Evolutionary conservation across 1,140 invertebrate species (phyloP).

Genomic region (Pomacea maculata): DNA sequence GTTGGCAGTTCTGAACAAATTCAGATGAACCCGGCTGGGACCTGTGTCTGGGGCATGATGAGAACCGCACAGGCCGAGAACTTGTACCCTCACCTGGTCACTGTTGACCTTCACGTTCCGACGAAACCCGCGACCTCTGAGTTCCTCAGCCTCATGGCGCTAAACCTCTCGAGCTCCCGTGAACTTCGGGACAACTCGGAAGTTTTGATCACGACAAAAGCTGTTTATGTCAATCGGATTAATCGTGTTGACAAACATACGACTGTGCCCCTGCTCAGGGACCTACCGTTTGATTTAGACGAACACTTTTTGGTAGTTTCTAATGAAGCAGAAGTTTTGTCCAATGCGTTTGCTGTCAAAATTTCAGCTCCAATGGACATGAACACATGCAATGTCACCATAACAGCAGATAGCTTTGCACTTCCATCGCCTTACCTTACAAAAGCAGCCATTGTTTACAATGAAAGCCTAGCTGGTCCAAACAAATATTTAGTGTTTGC

Average conservation of each 20-base stretch:
- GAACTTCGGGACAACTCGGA: constrained; percentile 8
- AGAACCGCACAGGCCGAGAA: constrained; percentile 17
- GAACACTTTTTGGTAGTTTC: constrained; percentile 27
- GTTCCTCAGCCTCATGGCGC: constrained; percentile 6
- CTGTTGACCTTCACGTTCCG: constrained; percentile 11
- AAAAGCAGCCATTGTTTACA: neutral
- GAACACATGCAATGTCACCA: neutral
- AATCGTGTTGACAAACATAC: constrained; percentile 8
- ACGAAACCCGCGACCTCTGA: neutral
- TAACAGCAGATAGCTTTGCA: neutral
- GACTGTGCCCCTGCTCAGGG: constrained; percentile 8
- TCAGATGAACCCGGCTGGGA: constrained; percentile 10
- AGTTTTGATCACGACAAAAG: neutral
- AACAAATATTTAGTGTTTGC: neutral
- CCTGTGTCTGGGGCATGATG: constrained; percentile 24
- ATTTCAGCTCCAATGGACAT: neutral
- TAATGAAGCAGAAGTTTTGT: constrained; percentile 33
- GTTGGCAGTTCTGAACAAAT: neutral
- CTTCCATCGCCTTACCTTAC: neutral
- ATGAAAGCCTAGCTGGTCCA: neutral
- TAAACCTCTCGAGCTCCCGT: neutral
- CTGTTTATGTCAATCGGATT: constrained; percentile 9
- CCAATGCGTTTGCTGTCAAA: too few species aligned
- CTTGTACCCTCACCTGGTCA: constrained; percentile 9
- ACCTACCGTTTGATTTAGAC: constrained; percentile 31